A percentile compares a stretch with the other conserved stretches of the same genome.
Conservation (phyloP, 1,140 invertebrate species). For the Platyscapa corneri region DNA sequence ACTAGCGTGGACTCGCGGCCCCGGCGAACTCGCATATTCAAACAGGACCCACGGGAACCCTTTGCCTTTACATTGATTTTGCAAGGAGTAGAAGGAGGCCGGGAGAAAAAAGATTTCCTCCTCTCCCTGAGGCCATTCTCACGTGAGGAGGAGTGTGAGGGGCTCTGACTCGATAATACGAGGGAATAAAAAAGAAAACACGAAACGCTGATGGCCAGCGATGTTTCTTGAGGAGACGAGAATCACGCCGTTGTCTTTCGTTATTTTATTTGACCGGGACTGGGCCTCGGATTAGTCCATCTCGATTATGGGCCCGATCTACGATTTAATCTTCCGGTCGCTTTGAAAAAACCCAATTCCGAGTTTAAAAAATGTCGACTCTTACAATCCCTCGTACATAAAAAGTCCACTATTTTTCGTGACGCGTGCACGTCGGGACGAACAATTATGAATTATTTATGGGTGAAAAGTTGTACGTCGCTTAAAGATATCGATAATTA, state of each 20-base stretch:
- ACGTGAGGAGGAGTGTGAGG: not conserved
- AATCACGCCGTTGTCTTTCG: not conserved
- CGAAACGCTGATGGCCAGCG: not conserved
- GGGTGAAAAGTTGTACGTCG: not conserved
- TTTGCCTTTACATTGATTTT: conserved; percentile 28
- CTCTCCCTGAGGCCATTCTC: not conserved
- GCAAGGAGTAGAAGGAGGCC: not conserved
- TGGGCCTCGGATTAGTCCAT: not conserved
- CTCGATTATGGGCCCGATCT: not conserved
- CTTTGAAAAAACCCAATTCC: not conserved
- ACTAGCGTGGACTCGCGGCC: not conserved
- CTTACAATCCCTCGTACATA: no score
- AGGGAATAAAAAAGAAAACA: not conserved
- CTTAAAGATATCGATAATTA: not conserved
- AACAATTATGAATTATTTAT: not conserved
- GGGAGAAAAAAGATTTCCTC: conserved; percentile 15
- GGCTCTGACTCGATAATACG: not conserved
- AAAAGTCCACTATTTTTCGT: no score
- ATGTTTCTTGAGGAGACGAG: not conserved
- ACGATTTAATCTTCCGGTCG: not conserved
- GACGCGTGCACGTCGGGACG: no score
- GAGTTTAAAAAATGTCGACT: not conserved
- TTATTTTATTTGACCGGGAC: not conserved
- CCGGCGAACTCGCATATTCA: conserved; percentile 33
- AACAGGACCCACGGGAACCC: conserved; percentile 38